A percentile compares a stretch with the other conserved stretches of the same genome.
These are phyloP conservation scores for Nebria brevicollis DNA, from an alignment of 2,888 invertebrate species.

Conservation along the genomic window DNA sequence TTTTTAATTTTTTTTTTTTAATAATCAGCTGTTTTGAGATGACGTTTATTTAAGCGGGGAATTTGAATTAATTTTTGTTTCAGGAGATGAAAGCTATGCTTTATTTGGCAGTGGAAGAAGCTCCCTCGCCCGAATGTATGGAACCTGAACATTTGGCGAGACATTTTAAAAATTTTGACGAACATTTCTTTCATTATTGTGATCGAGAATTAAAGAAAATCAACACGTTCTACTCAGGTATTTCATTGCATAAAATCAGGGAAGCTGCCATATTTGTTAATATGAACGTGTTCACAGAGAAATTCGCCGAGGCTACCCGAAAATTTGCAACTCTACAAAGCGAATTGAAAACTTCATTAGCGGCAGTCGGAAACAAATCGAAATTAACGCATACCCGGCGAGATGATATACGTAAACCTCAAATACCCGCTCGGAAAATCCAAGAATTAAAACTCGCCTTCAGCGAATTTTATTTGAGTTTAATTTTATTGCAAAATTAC, in stretches of 20 bases:
- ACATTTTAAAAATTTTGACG: constrained; percentile 83
- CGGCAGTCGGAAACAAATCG: constrained; percentile 55
- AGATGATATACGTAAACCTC: constrained; percentile 52
- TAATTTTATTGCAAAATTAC: constrained; percentile 88
- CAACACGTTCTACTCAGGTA: constrained; percentile 84
- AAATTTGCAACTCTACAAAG: constrained; percentile 80
- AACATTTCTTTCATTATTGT: constrained; percentile 85
- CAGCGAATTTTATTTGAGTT: constrained; percentile 88
- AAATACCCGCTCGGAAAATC: constrained; percentile 73
- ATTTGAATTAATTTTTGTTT: constrained; percentile 47
- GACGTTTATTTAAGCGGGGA: neutral
- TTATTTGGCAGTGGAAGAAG: constrained; percentile 80
- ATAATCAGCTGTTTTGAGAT: constrained; percentile 10
- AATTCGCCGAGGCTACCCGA: constrained; percentile 86
- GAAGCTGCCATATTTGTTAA: too few relatives aligned
- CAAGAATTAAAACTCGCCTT: constrained; percentile 89
- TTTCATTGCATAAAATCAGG: neutral
- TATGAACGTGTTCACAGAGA: constrained; percentile 67
- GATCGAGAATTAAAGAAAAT: constrained; percentile 88
- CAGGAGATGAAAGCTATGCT: constrained; percentile 88
- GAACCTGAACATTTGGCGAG: constrained; percentile 76
- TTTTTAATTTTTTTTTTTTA: neutral
- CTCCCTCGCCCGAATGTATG: constrained; percentile 79
- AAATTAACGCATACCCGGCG: constrained; percentile 56
- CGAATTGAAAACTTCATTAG: constrained; percentile 70